Evolutionary conservation across 2,888 invertebrate species (phyloP).

Genomic region (Platynereis dumerilii): DNA sequence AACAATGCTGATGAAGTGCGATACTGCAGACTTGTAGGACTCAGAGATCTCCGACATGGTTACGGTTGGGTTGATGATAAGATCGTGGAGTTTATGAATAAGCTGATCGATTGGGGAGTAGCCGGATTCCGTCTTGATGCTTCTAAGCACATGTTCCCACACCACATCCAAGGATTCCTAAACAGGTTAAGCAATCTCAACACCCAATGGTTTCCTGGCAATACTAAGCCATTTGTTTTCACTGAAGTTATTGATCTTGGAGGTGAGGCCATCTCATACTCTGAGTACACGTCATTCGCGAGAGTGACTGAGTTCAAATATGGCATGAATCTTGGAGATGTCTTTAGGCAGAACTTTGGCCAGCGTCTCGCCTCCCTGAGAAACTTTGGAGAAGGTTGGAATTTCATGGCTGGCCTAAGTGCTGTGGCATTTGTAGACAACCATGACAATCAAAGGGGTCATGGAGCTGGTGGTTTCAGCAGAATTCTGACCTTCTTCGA

Average conservation of each 20-base stretch:
- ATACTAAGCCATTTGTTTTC: conserved; percentile 54
- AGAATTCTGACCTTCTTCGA: conserved; percentile 35
- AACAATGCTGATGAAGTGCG: conserved; percentile 62
- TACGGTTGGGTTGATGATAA: conserved; percentile 72
- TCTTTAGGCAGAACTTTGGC: conserved; percentile 23
- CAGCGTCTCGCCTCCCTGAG: conserved; percentile 38
- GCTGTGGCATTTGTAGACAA: conserved; percentile 83
- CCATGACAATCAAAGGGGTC: conserved; percentile 81
- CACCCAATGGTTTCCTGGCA: conserved; percentile 66
- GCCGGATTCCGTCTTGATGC: conserved; percentile 76
- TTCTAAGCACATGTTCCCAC: conserved; percentile 70
- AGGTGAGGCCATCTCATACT: conserved; percentile 43
- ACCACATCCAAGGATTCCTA: conserved; percentile 74
- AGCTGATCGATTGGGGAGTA: conserved; percentile 75
- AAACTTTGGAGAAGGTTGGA: conserved; percentile 53
- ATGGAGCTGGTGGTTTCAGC: conserved; percentile 35
- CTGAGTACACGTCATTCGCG: conserved; percentile 34
- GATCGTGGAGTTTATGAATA: conserved; percentile 73
- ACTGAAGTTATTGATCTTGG: conserved; percentile 61
- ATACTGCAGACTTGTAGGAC: conserved; percentile 74
- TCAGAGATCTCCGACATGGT: conserved; percentile 79
- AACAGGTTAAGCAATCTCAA: conserved; percentile 47
- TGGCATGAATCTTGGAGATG: conserved; percentile 27
- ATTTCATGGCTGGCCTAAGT: conserved; percentile 40
- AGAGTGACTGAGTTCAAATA: conserved; percentile 43